phyloP scores from a whole-genome alignment of 2,888 invertebrate genomes.

The Azorinus chamasolen region DNA sequence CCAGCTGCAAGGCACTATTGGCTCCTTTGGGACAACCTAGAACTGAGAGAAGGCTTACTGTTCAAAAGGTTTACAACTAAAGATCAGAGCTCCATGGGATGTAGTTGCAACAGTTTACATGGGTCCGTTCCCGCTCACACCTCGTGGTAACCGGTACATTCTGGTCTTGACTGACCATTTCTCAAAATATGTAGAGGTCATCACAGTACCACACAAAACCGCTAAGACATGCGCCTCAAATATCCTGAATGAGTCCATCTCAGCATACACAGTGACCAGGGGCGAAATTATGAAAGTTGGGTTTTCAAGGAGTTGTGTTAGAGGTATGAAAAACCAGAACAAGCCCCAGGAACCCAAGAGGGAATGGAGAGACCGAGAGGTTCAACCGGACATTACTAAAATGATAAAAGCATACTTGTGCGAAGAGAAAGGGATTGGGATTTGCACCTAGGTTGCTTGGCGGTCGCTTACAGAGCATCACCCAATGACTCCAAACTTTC shows the following conservation, averaged over 20 bases:
- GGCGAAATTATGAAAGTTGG: no score
- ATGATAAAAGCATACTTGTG: constrained; percentile 54
- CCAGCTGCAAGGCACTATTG: constrained; percentile 25
- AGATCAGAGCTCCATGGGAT: constrained; percentile 33
- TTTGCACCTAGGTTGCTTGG: constrained; percentile 32
- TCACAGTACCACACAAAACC: constrained; percentile 14
- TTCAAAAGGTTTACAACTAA: constrained; percentile 3
- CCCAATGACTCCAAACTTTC: constrained; percentile 38
- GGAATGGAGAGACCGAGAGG: constrained; percentile 57
- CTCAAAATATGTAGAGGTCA: constrained; percentile 29
- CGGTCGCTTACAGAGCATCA: constrained; percentile 51
- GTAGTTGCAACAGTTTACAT: constrained; percentile 17
- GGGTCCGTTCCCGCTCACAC: constrained; percentile 26
- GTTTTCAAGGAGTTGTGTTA: constrained; percentile 39
- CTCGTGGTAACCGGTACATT: constrained; percentile 27
- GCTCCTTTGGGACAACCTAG: constrained; percentile 16
- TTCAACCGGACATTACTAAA: constrained; percentile 46
- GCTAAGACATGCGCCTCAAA: constrained; percentile 23
- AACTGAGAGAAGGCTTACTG: constrained; percentile 12
- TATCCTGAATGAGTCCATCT: constrained; percentile 23
- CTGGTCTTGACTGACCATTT: constrained; percentile 31
- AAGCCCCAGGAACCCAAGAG: constrained; percentile 7
- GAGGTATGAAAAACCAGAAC: constrained; percentile 48
- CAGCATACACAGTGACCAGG: constrained; percentile 22
- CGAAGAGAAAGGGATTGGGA: constrained; percentile 52